Base-by-base conservation (phyloP, 2,888 invertebrate species). In the Caenorhabditis wallacei region DNA sequence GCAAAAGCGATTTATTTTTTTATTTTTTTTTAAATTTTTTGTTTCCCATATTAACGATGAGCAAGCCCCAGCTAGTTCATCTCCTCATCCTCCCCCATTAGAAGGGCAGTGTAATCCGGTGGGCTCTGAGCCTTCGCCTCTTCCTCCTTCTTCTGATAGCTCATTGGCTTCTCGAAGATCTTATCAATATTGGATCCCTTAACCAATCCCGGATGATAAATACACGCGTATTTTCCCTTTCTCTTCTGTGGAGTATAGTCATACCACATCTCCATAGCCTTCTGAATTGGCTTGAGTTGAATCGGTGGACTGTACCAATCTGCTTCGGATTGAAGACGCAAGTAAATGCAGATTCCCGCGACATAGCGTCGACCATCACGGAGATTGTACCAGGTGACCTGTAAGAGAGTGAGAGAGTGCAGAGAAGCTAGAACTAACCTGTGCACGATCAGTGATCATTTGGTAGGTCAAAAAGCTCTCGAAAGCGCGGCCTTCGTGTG, bases 381-480 rank as follows among this genome's bases (percentile, higher is more conserved):
- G 11, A 59, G 59, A 20, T 59, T 59, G 59, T 59, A 59, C 37
- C 18, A 40, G 59, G 59, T 59, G 40, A 59, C 40, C 59, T 57
- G 37, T 8, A 43, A 43, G 10, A 10, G 10, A 8, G 20, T 54
- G 24, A 11, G 1, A 20, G 10, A 54, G 13, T 43, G 43, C 43
- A 11, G 2, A 43, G 10, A 13, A 43, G 43, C 43, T 16, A 11
- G 43, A 2, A 13, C 10, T 43, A 13, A 22, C 64, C 51, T 66
- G 66, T n/a, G 43, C 57, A 3, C 70, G 26, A 4, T 70, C 57
- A 8, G 56, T 20, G 48, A 57, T 20, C 57, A 70, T 57, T 18
- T 54, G 70, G 40, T 70, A 70, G 30, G 54, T 46, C 24, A 70
- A 35, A 20, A 20, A 57, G 24, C 46, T 35, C 1, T 37, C 57